Evolutionary conservation across 1,140 invertebrate genomes (phyloP), one percentile per base, ranked within the genome.

Genomic region (Pectinophora gossypiella): DNA sequence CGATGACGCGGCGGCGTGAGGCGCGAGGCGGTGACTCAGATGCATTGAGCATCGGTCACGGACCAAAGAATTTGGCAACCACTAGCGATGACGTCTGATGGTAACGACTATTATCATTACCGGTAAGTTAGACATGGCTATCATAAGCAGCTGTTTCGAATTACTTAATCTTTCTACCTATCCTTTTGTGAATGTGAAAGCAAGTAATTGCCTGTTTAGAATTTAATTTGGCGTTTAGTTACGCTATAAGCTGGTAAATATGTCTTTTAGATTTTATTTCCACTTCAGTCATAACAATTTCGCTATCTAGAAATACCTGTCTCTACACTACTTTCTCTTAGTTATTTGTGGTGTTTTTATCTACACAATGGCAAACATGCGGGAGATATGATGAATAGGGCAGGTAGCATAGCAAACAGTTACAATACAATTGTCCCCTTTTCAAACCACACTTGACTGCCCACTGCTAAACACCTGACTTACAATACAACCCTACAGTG

Each of bases 391-490:
- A 32, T 32, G 27, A 32, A 32, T 32, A 7, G 27, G 36, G 49
- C 58, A 55, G 58, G 62, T 61, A 56, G 52, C 16, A 53, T 23
- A 53, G 58, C 51, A 58, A 66, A 63, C 56, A 32, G n/a, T n/a
- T n/a, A n/a, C n/a, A n/a, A n/a, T n/a, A 32, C 2, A 32, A n/a
- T n/a, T 32, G 9, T 12, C 27, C 27, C 27, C 6, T 3, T n/a
- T 12, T 32, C 1, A 1, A 3, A 32, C n/a, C 2, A n/a, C 27
- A 32, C 27, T 32, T 32, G 27, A 32, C 27, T 32, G 27, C 27
- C 27, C 27, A 9, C 27, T 32, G 9, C 9, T 32, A 32, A 32
- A 32, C 27, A 32, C 27, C 27, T 3, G 2, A 32, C 27, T 32
- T 9, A 32, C n/a, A 9, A 32, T 32, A 12, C 27, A 9, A 32